Base-by-base conservation (phyloP, 2,113 vertebrate species). In the Merops nubicus region DNA sequence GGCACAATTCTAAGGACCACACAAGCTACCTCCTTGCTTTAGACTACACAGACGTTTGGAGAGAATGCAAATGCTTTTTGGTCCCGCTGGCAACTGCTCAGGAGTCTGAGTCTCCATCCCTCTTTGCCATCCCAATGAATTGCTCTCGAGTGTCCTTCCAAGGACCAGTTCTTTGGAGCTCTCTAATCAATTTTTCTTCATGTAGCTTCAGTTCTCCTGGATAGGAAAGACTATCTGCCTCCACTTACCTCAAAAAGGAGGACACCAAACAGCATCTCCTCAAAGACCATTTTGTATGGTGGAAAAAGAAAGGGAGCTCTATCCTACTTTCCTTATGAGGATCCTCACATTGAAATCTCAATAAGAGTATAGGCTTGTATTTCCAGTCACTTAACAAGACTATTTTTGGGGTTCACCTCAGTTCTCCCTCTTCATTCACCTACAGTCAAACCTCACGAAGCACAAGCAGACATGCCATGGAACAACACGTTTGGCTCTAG, bases 121-220 rank as follows among this genome's bases (percentile, higher is more conserved):
- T 26, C 63, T 60, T 15, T 16, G 38, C 3, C 53, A 19, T 25
- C 0, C 0, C 0, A 0, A 5, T 8, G 36, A 84, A 38, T 5
- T 73, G 53, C 14, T 19, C 36, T 48, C 1, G 0, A 4, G 1
- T 0, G 1, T 38, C 53, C 51, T 76, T 53, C 26, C 70, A 65
- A 43, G 23, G 31, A 20, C 4, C 68, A 48, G 4, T 1, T 56
- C 34, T 64, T 53, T 15, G 28, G 19, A 79, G n/a, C 9, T 57
- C 64, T 85, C 36, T 11, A 69, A 14, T 1, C 6, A 23, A 7
- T 43, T 17, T 33, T 23, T 33, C 8, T 6, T 43, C 48, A 0
- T 0, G 4, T 5, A 56, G 23, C 40, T 78, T n/a, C 33, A 31
- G 3, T 34, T 69, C 45, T 53, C 45, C 45, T 25, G 13, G 21